Conservation (phyloP, 2,113 vertebrate genomes). For the Sturnus vulgaris region DNA sequence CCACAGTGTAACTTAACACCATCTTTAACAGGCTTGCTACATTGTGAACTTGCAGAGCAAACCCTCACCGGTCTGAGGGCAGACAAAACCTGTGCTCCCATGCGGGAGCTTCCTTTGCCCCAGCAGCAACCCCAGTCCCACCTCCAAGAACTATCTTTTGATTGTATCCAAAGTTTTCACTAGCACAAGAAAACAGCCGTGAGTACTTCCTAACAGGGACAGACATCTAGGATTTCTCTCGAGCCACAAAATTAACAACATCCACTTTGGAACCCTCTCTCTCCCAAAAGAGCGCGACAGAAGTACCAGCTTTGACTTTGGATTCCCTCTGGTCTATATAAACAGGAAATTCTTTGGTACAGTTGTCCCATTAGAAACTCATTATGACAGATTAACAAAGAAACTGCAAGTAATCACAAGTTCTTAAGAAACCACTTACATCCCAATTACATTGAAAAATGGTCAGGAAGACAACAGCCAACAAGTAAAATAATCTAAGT, state of each 20-base stretch:
- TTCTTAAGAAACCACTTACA: background rate
- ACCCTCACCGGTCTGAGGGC: fast-evolving
- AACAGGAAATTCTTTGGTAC: background rate
- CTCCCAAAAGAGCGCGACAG: background rate
- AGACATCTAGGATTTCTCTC: background rate
- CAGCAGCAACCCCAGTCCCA: background rate
- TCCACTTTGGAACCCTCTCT: background rate
- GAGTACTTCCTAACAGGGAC: background rate
- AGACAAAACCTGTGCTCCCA: background rate
- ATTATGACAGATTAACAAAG: background rate
- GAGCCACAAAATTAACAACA: background rate
- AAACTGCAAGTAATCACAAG: conserved; percentile 7
- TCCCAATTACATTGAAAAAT: background rate
- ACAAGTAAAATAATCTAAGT: background rate
- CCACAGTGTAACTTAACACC: background rate
- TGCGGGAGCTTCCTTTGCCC: fast-evolving
- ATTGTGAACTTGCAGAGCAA: background rate
- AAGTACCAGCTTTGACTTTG: background rate
- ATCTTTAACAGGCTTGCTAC: background rate
- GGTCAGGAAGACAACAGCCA: background rate
- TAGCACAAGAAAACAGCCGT: background rate
- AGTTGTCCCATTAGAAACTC: background rate
- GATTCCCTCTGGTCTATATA: background rate
- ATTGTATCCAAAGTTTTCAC: background rate
- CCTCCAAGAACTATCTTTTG: background rate